Percentiles rank a stretch among this genome's conserved stretches.
These are phyloP conservation scores for Spilosoma lubricipeda DNA, from an alignment of 2,888 invertebrate genomes.

Conservation along the genomic window DNA sequence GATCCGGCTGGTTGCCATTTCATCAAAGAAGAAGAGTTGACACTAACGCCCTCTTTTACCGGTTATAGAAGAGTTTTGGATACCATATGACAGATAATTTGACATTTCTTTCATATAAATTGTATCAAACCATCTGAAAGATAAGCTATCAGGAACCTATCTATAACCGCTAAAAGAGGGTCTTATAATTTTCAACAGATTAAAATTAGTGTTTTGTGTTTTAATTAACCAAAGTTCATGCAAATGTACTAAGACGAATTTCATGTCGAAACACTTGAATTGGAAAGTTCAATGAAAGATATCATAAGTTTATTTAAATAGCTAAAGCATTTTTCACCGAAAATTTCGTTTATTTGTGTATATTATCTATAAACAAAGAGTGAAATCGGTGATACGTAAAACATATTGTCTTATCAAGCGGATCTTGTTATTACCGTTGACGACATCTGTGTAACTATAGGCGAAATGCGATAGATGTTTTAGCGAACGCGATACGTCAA, in stretches of 20 bases:
- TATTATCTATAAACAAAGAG: not conserved
- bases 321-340: not conserved
- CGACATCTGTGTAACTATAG: slow-evolving; percentile 8
- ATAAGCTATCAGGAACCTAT: too few relatives aligned
- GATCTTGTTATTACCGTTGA: slow-evolving; percentile 14
- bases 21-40: too few relatives aligned
- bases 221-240: not conserved
- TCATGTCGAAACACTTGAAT: not conserved
- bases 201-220: not conserved
- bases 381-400: slow-evolving; percentile 14
- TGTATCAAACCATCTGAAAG: too few relatives aligned
- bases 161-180: too few relatives aligned
- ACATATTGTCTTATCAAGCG: slow-evolving; percentile 6
- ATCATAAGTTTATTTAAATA: not conserved
- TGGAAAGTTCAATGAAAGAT: not conserved
- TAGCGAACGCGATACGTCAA: slow-evolving; percentile 14
- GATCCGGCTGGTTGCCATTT: too few relatives aligned
- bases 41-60: too few relatives aligned
- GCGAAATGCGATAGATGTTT: slow-evolving; percentile 31
- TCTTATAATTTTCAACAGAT: not conserved
- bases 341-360: not conserved
- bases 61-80: too few relatives aligned
- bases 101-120: too few relatives aligned
- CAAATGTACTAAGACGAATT: not conserved
- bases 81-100: too few relatives aligned